Conservation (phyloP, 30 jellyfish, hydroid and myxozoan genomes). For the Turritopsis rubra region DNA sequence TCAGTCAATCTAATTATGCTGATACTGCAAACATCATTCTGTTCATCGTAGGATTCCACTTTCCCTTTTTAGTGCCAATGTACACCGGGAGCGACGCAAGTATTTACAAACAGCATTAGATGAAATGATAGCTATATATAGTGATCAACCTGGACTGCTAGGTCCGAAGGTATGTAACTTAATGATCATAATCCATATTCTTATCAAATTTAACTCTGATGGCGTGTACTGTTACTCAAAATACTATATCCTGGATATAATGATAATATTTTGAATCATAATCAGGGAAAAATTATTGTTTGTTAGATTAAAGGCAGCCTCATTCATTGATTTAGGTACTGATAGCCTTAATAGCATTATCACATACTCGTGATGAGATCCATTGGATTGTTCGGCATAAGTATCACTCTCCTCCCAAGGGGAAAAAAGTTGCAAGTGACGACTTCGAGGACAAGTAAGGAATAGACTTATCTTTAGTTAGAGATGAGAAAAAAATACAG, state of each 20-base stretch:
- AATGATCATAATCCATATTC: background rate
- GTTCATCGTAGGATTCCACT: too few species aligned
- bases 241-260: too few species aligned
- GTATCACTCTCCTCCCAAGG: constrained; percentile 75
- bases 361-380: constrained; percentile 80
- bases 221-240: too few species aligned
- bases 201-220: too few species aligned
- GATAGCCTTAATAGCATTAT: constrained; percentile 74
- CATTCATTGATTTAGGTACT: constrained; percentile 28
- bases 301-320: too few species aligned
- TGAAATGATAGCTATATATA: constrained; percentile 56
- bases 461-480: background rate
- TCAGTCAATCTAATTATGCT: too few species aligned
- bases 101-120: constrained; percentile 76
- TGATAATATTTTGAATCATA: too few species aligned
- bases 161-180: constrained; percentile 67
- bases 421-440: constrained; percentile 57
- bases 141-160: constrained; percentile 95
- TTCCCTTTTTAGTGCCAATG: constrained; percentile 44
- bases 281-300: too few species aligned
- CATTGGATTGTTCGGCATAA: constrained; percentile 75
- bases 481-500: too few species aligned
- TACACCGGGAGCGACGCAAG: constrained; percentile 86
- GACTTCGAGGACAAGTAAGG: constrained; percentile 72
- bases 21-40: too few species aligned